Base-by-base conservation (phyloP, 2,797 vertebrate genomes). In the Streptopelia turtur region DNA sequence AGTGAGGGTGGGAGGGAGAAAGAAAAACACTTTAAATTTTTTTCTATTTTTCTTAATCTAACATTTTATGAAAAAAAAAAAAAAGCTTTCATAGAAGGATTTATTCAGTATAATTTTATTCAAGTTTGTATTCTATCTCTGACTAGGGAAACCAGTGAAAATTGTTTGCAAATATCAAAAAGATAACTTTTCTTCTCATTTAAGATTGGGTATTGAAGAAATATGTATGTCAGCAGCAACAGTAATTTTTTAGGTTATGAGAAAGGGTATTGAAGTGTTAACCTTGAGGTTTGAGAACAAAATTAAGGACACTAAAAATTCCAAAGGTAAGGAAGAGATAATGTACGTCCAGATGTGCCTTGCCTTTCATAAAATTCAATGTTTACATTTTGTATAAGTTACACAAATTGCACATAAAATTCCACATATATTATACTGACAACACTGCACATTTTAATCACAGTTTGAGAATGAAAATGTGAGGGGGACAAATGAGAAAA, bases 401-500 rank as follows among this genome's bases (percentile, higher is more conserved):
- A 47, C 1, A 57, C 10, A 61, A 74, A 22, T 39, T 68, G 6
- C 9, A 60, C 6, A 33, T 25, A 28, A 77, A 66, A 49, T 28
- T 47, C 8, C 10, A 8, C 12, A 7, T 39, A 25, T 27, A n/a
- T 76, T 56, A 64, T 14, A 53, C 11, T 57, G 25, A 61, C 10
- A 53, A 84, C n/a, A 82, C 5, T 7, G 4, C 11, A 45, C 9
- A 37, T 71, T 84, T 94, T 82, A 27, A 27, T 57, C 17, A 27
- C 27, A n/a, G 7, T 56, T 71, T 35, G 27, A 63, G 56, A 86
- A 78, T 25, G 5, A 80, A 75, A 63, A 5, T 9, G 0, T 33
- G 4, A 37, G 5, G 18, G 3, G 1, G 16, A 10, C 10, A 9
- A 3, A 21, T 25, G 8, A 25, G 9, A 9, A 71, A 55, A 63